Evolutionary conservation across 1,140 invertebrate species (phyloP).

Genomic region (Euwallacea similis): DNA sequence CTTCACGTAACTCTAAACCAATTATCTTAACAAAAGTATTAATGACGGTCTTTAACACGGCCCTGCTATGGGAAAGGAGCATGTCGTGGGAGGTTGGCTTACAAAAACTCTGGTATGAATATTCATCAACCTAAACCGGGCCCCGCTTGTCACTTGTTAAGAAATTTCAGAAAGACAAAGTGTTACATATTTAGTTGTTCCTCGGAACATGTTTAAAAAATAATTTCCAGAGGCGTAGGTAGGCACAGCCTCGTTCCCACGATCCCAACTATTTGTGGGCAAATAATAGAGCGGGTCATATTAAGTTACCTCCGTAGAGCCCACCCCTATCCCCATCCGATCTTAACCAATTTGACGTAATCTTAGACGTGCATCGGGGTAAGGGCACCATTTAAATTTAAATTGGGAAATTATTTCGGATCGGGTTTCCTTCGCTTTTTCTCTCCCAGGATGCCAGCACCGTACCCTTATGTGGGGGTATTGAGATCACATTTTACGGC

Average conservation of each 20-base stretch:
- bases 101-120: conserved; percentile 24
- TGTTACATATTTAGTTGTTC: conserved; percentile 24
- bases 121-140: conserved; percentile 19
- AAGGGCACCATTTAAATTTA: conserved; percentile 37
- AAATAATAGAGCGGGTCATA: conserved; percentile 1
- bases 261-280: conserved; percentile 1
- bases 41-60: conserved; percentile 8
- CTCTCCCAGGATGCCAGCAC: conserved; percentile 11
- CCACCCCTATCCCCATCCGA: background rate
- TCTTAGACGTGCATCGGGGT: conserved; percentile 34
- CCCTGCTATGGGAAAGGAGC: conserved; percentile 15
- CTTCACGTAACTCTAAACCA: conserved; percentile 1
- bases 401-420: conserved; percentile 39
- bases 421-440: conserved; percentile 35
- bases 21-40: conserved; percentile 14
- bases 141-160: conserved; percentile 29
- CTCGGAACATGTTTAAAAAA: conserved; percentile 1
- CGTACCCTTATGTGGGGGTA: conserved; percentile 34
- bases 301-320: background rate
- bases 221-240: background rate
- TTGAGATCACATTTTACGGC: conserved; percentile 25
- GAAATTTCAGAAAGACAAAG: conserved; percentile 28
- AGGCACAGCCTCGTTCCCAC: background rate
- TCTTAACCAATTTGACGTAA: conserved; percentile 28
- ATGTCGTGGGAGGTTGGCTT: conserved; percentile 20